These are phyloP conservation scores for Drosophila tanythrix DNA, from an alignment of 2,888 invertebrate species.

Conservation along the genomic window DNA sequence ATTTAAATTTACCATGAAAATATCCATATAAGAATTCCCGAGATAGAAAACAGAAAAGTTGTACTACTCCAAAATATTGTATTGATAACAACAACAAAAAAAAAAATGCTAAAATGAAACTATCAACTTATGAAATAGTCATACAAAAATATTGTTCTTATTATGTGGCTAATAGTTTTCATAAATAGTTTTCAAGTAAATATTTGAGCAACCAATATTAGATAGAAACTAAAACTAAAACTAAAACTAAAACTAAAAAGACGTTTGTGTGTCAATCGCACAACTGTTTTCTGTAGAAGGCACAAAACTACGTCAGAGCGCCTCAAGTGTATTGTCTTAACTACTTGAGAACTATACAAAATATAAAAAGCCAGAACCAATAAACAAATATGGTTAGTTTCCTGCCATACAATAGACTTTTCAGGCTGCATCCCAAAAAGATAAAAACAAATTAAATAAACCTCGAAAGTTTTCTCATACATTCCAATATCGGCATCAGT, in stretches of 20 bases:
- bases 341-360: constrained; percentile 3
- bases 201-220: constrained; percentile 17
- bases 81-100: neutral
- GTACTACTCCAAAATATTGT: neutral
- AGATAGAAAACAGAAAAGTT: neutral
- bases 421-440: neutral
- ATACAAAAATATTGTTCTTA: constrained; percentile 1
- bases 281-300: constrained; percentile 13
- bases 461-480: too few relatives aligned
- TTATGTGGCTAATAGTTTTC: neutral
- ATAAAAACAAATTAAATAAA: neutral
- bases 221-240: neutral
- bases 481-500: neutral
- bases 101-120: neutral
- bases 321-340: neutral
- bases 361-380: neutral
- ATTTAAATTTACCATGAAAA: constrained; percentile 17
- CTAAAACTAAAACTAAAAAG: neutral
- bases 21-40: neutral
- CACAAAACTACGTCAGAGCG: constrained; percentile 12
- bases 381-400: neutral
- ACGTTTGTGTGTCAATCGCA: constrained; percentile 5
- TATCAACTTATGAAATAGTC: neutral
- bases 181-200: constrained; percentile 3
- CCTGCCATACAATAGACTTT: neutral